Evolutionary conservation across 2,888 invertebrate genomes (phyloP).

Genomic region (Dynastes hyllus): DNA sequence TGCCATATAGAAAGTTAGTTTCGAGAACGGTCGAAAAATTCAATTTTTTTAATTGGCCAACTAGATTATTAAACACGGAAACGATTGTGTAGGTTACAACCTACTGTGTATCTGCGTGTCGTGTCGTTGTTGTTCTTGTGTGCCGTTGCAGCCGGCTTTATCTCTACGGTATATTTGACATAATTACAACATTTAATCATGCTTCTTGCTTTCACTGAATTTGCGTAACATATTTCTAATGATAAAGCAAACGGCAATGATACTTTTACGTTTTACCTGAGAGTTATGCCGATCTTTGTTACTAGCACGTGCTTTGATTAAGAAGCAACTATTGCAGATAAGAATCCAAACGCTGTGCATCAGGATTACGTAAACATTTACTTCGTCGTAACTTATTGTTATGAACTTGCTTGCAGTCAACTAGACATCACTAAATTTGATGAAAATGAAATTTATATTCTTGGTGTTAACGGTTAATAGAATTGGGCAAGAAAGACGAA

Average conservation of each 20-base stretch:
- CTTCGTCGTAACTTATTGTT: too few species aligned
- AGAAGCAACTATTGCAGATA: background rate
- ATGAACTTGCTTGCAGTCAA: too few species aligned
- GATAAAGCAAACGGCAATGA: slow-evolving; percentile 40
- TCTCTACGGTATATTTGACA: slow-evolving; percentile 49
- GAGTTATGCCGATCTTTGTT: background rate
- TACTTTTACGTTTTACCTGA: slow-evolving; percentile 23
- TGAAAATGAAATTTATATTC: too few species aligned
- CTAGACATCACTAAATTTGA: too few species aligned
- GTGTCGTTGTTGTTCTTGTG: slow-evolving; percentile 38
- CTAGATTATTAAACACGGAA: slow-evolving; percentile 41
- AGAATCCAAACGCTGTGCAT: too few species aligned
- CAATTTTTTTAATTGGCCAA: slow-evolving; percentile 32
- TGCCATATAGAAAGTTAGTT: slow-evolving; percentile 21
- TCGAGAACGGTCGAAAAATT: slow-evolving; percentile 7
- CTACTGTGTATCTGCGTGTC: slow-evolving; percentile 23
- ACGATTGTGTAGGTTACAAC: slow-evolving; percentile 15
- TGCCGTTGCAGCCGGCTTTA: slow-evolving; percentile 32
- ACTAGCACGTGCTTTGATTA: background rate
- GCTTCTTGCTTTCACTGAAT: slow-evolving; percentile 51
- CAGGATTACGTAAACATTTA: too few species aligned
- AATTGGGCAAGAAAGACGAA: too few species aligned
- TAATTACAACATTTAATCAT: slow-evolving; percentile 52
- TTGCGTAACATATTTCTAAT: slow-evolving; percentile 51
- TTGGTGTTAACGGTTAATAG: too few species aligned